Percentiles rank a stretch among this genome's conserved stretches.
These are phyloP conservation scores for Phaedon cochleariae DNA, from an alignment of 2,888 invertebrate genomes.

Conservation along the genomic window DNA sequence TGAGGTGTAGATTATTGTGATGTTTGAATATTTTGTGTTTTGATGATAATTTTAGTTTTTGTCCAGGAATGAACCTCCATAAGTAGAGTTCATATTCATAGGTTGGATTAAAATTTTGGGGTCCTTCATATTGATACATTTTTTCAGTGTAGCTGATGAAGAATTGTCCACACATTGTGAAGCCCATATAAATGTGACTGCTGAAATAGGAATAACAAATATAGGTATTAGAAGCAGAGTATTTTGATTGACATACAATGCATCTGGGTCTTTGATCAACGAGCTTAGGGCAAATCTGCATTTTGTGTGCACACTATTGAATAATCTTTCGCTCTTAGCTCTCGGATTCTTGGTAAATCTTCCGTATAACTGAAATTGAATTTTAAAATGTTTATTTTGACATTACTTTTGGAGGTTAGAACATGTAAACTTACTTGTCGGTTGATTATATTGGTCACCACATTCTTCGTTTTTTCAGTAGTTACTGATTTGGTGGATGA, in stretches of 20 bases:
- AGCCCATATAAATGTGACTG: conserved; percentile 93
- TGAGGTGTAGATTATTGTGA: conserved; percentile 39
- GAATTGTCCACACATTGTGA: conserved; percentile 93
- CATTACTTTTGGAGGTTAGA: conserved; percentile 50
- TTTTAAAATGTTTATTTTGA: conserved; percentile 37
- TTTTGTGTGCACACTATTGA: conserved; percentile 57
- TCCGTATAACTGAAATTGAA: conserved; percentile 57
- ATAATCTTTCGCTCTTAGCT: conserved; percentile 60
- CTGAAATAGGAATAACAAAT: conserved; percentile 66
- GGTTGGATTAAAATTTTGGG: conserved; percentile 45
- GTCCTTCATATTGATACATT: conserved; percentile 44
- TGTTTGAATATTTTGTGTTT: conserved; percentile 61
- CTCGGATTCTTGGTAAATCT: conserved; percentile 57
- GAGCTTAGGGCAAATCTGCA: conserved; percentile 54
- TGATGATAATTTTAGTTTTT: conserved; percentile 54
- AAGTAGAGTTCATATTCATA: conserved; percentile 59
- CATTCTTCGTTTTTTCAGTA: conserved; percentile 43
- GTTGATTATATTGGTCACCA: conserved; percentile 49
- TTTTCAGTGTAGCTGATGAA: conserved; percentile 81
- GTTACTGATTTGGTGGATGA: conserved; percentile 29
- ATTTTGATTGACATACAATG: conserved; percentile 54
- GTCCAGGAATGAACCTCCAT: conserved; percentile 61
- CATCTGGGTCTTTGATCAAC: conserved; percentile 48
- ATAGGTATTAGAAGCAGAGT: too few species aligned
- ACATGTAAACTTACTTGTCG: conserved; percentile 49